These are phyloP conservation scores for Apamea crenata DNA, from an alignment of 2,888 invertebrate species.

Conservation along the genomic window DNA sequence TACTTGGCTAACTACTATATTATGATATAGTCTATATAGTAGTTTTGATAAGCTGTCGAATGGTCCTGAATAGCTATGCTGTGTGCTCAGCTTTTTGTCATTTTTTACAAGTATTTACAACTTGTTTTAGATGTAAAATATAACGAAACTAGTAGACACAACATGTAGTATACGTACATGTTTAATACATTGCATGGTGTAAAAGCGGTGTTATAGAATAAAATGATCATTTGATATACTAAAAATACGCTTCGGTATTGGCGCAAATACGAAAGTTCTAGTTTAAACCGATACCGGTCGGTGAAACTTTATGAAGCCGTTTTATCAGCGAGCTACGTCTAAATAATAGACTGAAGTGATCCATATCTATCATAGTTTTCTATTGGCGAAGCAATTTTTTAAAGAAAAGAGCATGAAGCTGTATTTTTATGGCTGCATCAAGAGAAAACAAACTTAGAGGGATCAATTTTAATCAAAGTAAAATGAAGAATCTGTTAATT, in stretches of 20 bases:
- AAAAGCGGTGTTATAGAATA: neutral
- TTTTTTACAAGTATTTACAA: neutral
- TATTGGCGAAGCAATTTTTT: neutral
- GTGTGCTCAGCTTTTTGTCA: neutral
- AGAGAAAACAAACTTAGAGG: neutral
- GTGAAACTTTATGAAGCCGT: neutral
- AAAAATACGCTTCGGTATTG: neutral
- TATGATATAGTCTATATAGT: too few species aligned
- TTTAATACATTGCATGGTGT: neutral
- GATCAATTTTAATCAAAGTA: neutral
- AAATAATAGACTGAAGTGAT: constrained; percentile 1
- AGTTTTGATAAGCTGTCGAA: too few species aligned
- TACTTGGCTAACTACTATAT: too few species aligned
- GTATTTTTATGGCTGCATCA: neutral
- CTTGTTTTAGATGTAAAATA: neutral
- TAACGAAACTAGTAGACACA: neutral
- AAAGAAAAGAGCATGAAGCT: neutral
- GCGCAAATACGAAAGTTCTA: constrained; percentile 13
- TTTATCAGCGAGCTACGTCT: neutral
- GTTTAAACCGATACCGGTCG: neutral
- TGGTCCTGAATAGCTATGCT: too few species aligned
- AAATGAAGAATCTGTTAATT: neutral
- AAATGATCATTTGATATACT: neutral
- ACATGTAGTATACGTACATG: neutral
- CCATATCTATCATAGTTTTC: neutral